These are phyloP conservation scores for Frieseomelitta varia DNA, from an alignment of 1,140 invertebrate species.

Conservation along the genomic window DNA sequence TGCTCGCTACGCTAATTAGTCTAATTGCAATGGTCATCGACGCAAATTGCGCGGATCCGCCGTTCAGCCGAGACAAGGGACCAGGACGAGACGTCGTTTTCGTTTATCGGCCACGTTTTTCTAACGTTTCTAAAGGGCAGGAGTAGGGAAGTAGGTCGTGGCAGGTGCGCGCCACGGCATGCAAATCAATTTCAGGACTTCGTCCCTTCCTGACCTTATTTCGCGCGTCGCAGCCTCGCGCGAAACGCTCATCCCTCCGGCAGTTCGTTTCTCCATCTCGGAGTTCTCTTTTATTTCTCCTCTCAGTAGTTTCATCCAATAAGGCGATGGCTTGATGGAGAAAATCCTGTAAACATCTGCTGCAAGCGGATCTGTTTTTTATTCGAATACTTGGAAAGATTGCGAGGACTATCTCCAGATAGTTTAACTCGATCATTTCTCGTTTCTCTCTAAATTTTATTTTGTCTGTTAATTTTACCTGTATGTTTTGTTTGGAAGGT, in stretches of 20 bases:
- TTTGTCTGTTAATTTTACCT: no score
- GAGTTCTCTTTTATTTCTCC: neutral
- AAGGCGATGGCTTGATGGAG: no score
- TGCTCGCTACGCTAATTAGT: conserved; percentile 1
- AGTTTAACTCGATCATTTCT: no score
- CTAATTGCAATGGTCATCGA: neutral
- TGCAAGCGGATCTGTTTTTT: no score
- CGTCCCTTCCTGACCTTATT: conserved; percentile 20
- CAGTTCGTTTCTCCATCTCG: neutral
- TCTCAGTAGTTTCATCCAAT: no score
- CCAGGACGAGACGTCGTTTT: neutral
- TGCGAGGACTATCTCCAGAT: no score
- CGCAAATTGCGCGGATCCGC: neutral
- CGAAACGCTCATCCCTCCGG: no score
- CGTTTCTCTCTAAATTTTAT: no score
- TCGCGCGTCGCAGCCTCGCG: neutral
- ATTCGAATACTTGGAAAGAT: no score
- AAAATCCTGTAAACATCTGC: no score
- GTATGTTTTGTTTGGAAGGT: no score
- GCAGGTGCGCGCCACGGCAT: conserved; percentile 48
- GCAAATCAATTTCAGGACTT: conserved; percentile 51
- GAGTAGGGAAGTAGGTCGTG: conserved; percentile 40
- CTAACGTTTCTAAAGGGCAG: conserved; percentile 14
- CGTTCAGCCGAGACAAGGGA: neutral
- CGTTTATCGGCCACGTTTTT: neutral